Percentiles rank a stretch among this genome's conserved stretches.
phyloP scores from a whole-genome alignment of 2,888 invertebrate species.

The Imbricaverruca yamaguchii region DNA sequence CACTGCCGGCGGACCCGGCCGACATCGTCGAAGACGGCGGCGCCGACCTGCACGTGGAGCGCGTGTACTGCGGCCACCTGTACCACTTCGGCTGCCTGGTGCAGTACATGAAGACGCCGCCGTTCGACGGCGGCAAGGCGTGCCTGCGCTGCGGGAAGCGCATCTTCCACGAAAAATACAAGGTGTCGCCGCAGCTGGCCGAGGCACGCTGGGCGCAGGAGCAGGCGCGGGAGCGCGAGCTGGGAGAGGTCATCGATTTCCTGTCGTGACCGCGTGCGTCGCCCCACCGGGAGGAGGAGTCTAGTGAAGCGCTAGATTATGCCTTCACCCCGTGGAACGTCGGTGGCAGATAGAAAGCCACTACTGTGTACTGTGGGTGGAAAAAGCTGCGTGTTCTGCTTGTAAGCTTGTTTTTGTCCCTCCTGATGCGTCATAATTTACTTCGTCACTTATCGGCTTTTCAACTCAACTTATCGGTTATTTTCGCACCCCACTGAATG shows the following conservation, averaged over 20 bases:
- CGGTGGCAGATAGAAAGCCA: too few species aligned
- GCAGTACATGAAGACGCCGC: conserved; percentile 60
- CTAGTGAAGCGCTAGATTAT: too few species aligned
- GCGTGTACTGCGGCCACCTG: conserved; percentile 64
- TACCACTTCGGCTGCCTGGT: conserved; percentile 62
- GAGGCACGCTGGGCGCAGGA: conserved; percentile 70
- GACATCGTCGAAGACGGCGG: conserved; percentile 46
- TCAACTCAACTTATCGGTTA: too few species aligned
- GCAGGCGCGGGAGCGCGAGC: conserved; percentile 62
- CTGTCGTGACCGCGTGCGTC: conserved; percentile 38
- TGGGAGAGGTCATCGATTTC: conserved; percentile 67
- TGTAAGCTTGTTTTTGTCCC: too few species aligned
- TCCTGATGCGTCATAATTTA: too few species aligned
- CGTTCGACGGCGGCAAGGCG: conserved; percentile 62
- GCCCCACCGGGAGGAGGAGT: not conserved
- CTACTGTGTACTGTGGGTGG: too few species aligned
- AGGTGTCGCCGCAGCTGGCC: conserved; percentile 56
- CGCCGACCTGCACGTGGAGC: conserved; percentile 54
- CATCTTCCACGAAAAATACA: conserved; percentile 67
- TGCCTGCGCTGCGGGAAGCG: conserved; percentile 57
- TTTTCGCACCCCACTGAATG: too few species aligned
- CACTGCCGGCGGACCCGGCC: conserved; percentile 23
- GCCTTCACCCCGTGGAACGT: too few species aligned
- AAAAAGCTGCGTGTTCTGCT: too few species aligned
- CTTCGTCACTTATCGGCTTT: too few species aligned